Evolutionary conservation across 2,888 invertebrate species (phyloP).

Genomic region (Elysia crispata): DNA sequence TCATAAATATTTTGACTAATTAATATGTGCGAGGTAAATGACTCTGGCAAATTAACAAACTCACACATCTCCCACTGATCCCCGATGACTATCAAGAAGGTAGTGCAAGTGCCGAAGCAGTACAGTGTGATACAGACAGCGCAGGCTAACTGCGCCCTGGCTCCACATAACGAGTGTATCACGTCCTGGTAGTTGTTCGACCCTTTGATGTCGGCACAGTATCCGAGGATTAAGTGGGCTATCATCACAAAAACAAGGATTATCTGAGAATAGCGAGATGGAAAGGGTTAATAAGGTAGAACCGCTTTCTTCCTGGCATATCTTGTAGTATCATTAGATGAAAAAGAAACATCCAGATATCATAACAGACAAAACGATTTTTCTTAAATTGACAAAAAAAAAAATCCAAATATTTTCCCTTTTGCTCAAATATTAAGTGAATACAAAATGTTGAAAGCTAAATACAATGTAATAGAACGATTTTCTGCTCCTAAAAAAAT

Average conservation of each 20-base stretch:
- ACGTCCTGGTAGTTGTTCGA: constrained; percentile 79
- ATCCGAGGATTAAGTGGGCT: constrained; percentile 80
- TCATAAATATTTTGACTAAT: too few relatives aligned
- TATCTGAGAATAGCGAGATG: constrained; percentile 65
- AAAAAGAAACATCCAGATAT: too few relatives aligned
- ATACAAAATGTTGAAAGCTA: too few relatives aligned
- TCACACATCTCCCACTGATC: constrained; percentile 82
- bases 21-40: too few relatives aligned
- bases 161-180: constrained; percentile 76
- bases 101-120: constrained; percentile 82
- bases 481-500: too few relatives aligned
- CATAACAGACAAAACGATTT: too few relatives aligned
- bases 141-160: constrained; percentile 72
- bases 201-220: constrained; percentile 79
- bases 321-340: too few relatives aligned
- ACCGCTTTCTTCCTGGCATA: not conserved
- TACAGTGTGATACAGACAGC: constrained; percentile 80
- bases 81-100: constrained; percentile 82
- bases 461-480: too few relatives aligned
- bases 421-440: too few relatives aligned
- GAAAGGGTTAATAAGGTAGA: not conserved
- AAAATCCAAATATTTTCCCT: too few relatives aligned
- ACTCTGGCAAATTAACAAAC: too few relatives aligned
- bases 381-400: too few relatives aligned
- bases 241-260: constrained; percentile 76